Conservation (phyloP, 2,797 vertebrate species). For the Tenualosa thibaudeaui region DNA sequence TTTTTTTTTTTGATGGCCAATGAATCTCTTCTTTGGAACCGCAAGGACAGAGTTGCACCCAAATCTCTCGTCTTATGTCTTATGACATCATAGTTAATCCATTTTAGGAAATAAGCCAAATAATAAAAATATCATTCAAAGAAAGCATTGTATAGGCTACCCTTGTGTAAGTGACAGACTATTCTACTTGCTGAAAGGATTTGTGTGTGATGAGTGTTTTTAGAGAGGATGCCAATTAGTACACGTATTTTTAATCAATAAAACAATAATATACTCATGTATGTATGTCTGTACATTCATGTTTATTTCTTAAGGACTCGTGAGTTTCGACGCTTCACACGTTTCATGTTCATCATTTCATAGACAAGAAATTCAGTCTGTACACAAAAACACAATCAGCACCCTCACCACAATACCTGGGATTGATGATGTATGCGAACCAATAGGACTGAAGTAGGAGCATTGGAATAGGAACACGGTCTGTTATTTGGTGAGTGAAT, state of each 20-base stretch:
- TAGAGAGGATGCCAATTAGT: background rate
- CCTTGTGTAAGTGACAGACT: background rate
- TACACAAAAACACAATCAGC: slow-evolving; percentile 73
- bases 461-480: slow-evolving; percentile 66
- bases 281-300: background rate
- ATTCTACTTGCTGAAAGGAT: background rate
- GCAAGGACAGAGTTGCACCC: background rate
- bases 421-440: slow-evolving; percentile 92
- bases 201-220: background rate
- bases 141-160: background rate
- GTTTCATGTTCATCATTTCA: background rate
- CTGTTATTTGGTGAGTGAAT: slow-evolving; percentile 89
- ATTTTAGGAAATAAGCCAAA: background rate
- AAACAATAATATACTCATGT: background rate
- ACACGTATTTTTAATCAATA: background rate
- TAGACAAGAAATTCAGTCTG: slow-evolving; percentile 43
- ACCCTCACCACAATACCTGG: slow-evolving; percentile 91
- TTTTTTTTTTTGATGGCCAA: background rate
- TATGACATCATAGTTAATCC: background rate
- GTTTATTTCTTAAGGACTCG: background rate
- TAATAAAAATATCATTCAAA: background rate
- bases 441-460: slow-evolving; percentile 84
- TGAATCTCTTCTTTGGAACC: background rate
- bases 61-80: background rate
- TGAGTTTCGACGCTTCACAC: background rate